Evolutionary conservation across 1,140 invertebrate species (phyloP), one percentile per base, ranked within the genome.

Genomic region (Leptonema lineaticorne): DNA sequence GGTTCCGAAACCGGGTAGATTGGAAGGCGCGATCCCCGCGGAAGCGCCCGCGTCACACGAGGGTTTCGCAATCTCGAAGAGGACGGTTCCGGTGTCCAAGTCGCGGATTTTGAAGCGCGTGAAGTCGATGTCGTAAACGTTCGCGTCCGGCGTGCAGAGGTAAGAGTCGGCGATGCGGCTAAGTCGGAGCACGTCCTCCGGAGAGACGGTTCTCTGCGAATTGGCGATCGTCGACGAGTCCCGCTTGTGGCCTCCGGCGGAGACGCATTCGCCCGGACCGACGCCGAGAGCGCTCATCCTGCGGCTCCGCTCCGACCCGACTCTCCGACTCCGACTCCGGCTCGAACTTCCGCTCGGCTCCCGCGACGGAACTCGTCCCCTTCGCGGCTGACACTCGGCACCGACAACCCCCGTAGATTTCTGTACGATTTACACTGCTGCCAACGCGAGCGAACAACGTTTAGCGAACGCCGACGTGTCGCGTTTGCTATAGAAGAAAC

Each of bases 61-160:
- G 26, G 95, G 95, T 79, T 99, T 98, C 5, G 94, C 93, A 67
- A 99, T 97, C 85, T 99, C 97, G 85, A 99, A 99, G 22, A 99
- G 83, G 41, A 97, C 88, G 6, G 90, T 91, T 20, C 92, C 94
- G 69, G 91, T 93, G 75, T 98, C 96, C 76, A 99, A 85, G 80
- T 99, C 96, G 64, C 97, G 84, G 69, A 99, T 95, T 85, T 97
- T 97, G 80, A 99, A 99, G 26, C 94, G 86, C 27, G 95, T 97
- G 81, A 99, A 99, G 80, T 99, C 96, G 76, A 99, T 99, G 74
- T 97, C 94, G 82, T 95, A 99, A 62, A 97, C 85, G 82, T 99
- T 99, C 22, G 94, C 96, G 75, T 97, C 94, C 18, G 94, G 92
- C 67, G 90, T 89, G 78, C 96, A 98, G 30, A 99, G 83, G 79